These are phyloP conservation scores for Heterocephalus glaber DNA, from an alignment of 2,113 vertebrate genomes.

Conservation along the genomic window DNA sequence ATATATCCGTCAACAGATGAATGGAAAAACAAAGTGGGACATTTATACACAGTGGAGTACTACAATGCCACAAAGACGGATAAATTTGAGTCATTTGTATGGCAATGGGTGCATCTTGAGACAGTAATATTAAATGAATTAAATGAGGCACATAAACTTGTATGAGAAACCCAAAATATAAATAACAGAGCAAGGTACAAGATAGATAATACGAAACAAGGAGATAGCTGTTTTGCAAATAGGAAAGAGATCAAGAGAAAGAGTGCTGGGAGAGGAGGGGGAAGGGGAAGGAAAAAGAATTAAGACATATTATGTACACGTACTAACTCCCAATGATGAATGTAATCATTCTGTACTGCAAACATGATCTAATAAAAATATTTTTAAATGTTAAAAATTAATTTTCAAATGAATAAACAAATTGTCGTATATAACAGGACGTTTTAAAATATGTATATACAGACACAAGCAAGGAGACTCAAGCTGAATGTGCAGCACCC, in stretches of 20 bases:
- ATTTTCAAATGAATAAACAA: not conserved
- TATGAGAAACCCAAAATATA: not conserved
- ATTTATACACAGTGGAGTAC: not conserved
- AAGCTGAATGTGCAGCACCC: not conserved
- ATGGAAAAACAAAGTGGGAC: not conserved
- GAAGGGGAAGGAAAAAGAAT: not conserved
- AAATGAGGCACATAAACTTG: not conserved
- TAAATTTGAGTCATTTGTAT: not conserved
- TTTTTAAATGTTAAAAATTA: not conserved
- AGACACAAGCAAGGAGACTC: not conserved
- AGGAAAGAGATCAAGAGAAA: not conserved
- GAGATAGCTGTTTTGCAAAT: not conserved
- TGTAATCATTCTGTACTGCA: not conserved
- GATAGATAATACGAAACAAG: not conserved
- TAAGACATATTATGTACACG: not conserved
- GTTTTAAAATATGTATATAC: not conserved
- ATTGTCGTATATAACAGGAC: not conserved
- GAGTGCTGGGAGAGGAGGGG: not conserved
- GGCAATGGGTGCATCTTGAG: not conserved
- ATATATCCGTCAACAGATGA: not conserved
- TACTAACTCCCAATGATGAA: not conserved
- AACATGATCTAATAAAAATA: not conserved
- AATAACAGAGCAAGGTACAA: not conserved
- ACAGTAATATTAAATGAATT: not conserved
- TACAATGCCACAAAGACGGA: not conserved